These are phyloP conservation scores for Menura novaehollandiae DNA, from an alignment of 2,113 vertebrate genomes.

Conservation along the genomic window DNA sequence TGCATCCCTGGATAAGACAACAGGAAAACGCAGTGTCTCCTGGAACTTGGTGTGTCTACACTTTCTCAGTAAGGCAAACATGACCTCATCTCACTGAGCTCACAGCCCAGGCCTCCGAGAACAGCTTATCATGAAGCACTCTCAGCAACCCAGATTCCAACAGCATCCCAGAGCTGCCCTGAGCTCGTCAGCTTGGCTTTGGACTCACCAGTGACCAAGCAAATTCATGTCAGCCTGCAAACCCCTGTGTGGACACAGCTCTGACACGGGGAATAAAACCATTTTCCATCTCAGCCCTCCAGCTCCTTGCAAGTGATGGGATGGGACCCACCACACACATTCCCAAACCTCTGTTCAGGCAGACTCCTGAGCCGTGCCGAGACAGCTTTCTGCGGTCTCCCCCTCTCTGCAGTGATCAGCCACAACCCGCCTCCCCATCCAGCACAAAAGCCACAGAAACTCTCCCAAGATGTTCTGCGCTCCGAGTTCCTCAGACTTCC, in stretches of 20 bases:
- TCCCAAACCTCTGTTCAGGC: not conserved
- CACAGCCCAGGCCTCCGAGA: not conserved
- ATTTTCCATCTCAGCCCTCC: not conserved
- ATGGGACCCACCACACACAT: not conserved
- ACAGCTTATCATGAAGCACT: not conserved
- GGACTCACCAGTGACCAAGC: not conserved
- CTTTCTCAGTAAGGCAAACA: not conserved
- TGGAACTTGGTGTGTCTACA: not conserved
- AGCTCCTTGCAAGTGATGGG: not conserved
- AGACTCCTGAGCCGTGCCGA: not conserved
- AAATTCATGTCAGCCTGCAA: not conserved
- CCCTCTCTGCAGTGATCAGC: not conserved
- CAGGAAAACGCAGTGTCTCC: not conserved
- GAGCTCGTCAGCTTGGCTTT: not conserved
- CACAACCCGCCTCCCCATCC: not conserved
- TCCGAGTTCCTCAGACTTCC: not conserved
- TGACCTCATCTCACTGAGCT: constrained; percentile 15
- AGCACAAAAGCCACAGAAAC: not conserved
- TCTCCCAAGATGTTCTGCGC: not conserved
- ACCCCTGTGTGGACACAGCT: not conserved
- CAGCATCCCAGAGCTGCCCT: not conserved
- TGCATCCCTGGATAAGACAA: not conserved
- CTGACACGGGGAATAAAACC: not conserved
- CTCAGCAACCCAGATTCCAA: not conserved
- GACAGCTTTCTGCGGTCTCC: not conserved